Evolutionary conservation across 2,888 invertebrate species (phyloP).

Genomic region (Dolichopus griseipennis): DNA sequence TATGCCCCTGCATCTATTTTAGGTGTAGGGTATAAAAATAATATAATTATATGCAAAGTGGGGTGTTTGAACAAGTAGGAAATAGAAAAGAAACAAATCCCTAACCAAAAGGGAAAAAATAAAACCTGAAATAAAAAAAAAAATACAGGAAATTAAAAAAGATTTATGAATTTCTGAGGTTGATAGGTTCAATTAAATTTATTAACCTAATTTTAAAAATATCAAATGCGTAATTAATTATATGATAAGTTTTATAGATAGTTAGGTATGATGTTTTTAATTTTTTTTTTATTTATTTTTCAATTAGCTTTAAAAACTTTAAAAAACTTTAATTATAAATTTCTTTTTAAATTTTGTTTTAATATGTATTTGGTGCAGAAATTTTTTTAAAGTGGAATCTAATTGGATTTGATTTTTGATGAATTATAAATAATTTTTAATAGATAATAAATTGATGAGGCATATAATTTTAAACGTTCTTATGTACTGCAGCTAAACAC

Average conservation of each 20-base stretch:
- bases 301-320: too few relatives aligned
- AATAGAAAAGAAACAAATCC: background rate
- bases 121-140: background rate
- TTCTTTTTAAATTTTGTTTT: too few relatives aligned
- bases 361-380: too few relatives aligned
- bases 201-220: background rate
- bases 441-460: too few relatives aligned
- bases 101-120: background rate
- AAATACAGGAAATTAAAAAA: background rate
- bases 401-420: too few relatives aligned
- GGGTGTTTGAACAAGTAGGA: background rate
- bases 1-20: too few relatives aligned
- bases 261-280: background rate
- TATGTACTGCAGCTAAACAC: too few relatives aligned
- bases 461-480: too few relatives aligned
- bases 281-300: background rate
- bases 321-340: too few relatives aligned
- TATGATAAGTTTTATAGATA: background rate
- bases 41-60: background rate
- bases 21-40: too few relatives aligned
- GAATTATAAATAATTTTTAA: too few relatives aligned
- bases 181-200: slow-evolving; percentile 1
- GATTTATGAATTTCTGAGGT: background rate
- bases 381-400: too few relatives aligned
- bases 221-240: background rate